These are phyloP conservation scores for Dorcus hopei DNA, from an alignment of 2,888 invertebrate species.

Conservation along the genomic window DNA sequence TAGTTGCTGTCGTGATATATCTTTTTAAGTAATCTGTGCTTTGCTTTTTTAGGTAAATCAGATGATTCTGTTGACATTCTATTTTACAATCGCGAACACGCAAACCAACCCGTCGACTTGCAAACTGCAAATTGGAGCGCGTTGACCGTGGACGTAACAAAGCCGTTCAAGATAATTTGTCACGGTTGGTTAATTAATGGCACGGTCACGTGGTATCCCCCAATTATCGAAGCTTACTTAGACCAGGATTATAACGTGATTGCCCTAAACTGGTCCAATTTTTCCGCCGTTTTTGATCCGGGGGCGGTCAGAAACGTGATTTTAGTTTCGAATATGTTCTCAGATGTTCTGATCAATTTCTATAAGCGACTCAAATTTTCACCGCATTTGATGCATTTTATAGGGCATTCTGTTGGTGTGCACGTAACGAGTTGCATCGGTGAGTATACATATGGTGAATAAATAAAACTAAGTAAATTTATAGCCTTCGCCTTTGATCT, in stretches of 20 bases:
- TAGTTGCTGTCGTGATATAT: no score
- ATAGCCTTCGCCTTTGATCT: no score
- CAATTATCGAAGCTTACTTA: constrained; percentile 5
- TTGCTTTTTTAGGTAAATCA: no score
- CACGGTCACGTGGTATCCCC: constrained; percentile 8
- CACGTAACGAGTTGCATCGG: constrained; percentile 39
- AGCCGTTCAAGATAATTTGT: constrained; percentile 10
- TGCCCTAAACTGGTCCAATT: neutral
- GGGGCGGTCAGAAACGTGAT: no score
- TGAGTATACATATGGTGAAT: constrained; percentile 12
- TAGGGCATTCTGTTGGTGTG: constrained; percentile 41
- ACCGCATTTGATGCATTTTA: constrained; percentile 32
- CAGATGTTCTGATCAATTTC: neutral
- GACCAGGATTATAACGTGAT: neutral
- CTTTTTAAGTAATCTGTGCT: no score
- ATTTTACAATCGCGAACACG: no score
- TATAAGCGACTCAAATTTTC: neutral
- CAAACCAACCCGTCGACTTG: neutral
- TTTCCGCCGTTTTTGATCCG: neutral
- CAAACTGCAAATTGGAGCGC: neutral
- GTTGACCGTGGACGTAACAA: neutral
- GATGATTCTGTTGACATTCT: no score
- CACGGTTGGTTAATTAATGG: constrained; percentile 8
- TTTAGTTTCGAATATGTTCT: neutral
- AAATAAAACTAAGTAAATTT: no score